Base-by-base conservation (phyloP, 2,888 invertebrate species). In the Timema podura region DNA sequence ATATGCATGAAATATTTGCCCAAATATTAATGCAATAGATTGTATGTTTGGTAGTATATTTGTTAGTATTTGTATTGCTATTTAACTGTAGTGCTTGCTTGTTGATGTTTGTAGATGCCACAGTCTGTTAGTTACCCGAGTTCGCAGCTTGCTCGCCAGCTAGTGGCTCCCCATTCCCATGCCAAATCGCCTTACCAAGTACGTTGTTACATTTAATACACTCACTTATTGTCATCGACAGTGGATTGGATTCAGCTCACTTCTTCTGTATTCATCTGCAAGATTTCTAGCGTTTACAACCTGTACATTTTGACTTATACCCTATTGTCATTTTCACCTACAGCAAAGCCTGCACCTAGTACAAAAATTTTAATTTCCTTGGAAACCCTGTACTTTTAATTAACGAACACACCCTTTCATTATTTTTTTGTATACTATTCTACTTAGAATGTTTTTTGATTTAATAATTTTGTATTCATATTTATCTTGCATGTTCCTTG, bases 111-210 rank as follows among this genome's bases (percentile, higher is more conserved):
- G 79, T 80, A 71, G 75, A 76, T 74, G 74, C 70, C 74, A 68
- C 72, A 72, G 64, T 70, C 70, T 68, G 61, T 72, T 70, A 73
- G 68, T 73, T 73, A 68, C 74, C 77, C 85, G 85, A 83, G 83
- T 81, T 85, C 85, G 82, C 85, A 85, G 82, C 84, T 86, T 79
- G 86, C 85, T 78, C 84, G 85, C 75, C 85, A 86, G 81, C 84
- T 86, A 81, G 84, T 85, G 78, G 85, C 85, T 80, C 85, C 85
- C 80, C 83, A 73, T 68, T 67, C 71, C 71, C 69, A 71, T 54
- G 64, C 67, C 69, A 73, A 73, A 73, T 67, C 73, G 67, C 67
- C 71, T 48, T 73, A 73, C 49, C 76, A 76, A 75, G 76, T 76
- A 76, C 68, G 73, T 74, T 30, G 68, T 11, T 64, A 16, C 61